Evolutionary conservation across 2,797 vertebrate genomes (phyloP), one percentile per base, ranked within the genome.

Genomic region (Cirrhinus mrigala): DNA sequence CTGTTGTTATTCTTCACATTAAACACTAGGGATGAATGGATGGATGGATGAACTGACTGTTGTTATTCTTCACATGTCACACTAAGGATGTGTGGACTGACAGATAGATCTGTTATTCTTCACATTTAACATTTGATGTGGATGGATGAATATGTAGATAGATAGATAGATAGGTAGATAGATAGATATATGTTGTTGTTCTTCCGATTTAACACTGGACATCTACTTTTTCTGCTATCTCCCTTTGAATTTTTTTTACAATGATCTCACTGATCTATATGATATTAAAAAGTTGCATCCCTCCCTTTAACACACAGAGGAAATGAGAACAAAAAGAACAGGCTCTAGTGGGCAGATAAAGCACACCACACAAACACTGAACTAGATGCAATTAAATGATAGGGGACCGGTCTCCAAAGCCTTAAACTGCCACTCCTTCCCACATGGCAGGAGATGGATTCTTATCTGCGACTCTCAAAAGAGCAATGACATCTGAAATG

Each of bases 301-400:
- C 58, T 78, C 54, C 24, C 66, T 83, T 52, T 79, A 84, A 82
- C 71, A 62, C 80, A 85, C 6, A 40, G 66, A 87, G 80, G 78
- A 81, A 82, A 81, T 60, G 2, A 69, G 69, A 88, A 87, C 81
- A 87, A 87, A 82, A 87, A 81, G 77, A 84, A 76, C 79, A 71
- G 79, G 77, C 81, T 85, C 81, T 62, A 84, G 58, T 62, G 83
- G 73, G 68, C 40, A 84, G 89, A 86, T 87, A 86, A 87, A 86
- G 73, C 58, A 86, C 74, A 86, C 76, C 78, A 86, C 77, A 70
- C 81, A 74, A 86, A 90, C 82, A 84, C 79, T 79, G 83, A 79
- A 74, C 44, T 69, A 88, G 89, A 89, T 90, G 86, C 85, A 90
- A 90, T 89, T 90, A 90, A 90, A 86, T 88, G 89, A 90, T 90